phyloP scores from a whole-genome alignment of 1,140 invertebrate species.

The Pectinophora gossypiella region DNA sequence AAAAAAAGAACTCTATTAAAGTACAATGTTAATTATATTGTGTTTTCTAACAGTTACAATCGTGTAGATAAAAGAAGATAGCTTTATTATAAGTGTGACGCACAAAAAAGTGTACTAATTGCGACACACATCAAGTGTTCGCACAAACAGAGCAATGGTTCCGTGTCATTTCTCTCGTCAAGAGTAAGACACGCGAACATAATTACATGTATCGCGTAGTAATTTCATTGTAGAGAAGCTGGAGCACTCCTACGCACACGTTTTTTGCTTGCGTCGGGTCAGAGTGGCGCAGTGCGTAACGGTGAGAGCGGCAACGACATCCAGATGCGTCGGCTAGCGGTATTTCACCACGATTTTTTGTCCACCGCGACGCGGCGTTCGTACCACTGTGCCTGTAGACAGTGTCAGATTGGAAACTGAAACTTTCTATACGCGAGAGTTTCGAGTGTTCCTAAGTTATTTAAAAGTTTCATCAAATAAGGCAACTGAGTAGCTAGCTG shows the following conservation, averaged over 20 bases:
- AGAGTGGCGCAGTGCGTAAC: slow-evolving; percentile 33
- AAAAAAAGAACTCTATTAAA: too few relatives aligned
- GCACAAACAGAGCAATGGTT: slow-evolving; percentile 20
- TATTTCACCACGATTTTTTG: slow-evolving; percentile 50
- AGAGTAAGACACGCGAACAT: slow-evolving; percentile 35
- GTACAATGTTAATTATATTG: too few relatives aligned
- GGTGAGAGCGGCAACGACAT: slow-evolving; percentile 54
- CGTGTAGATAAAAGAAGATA: too few relatives aligned
- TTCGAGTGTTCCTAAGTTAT: too few relatives aligned
- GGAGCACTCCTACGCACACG: slow-evolving; percentile 41
- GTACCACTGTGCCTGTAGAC: slow-evolving; percentile 18
- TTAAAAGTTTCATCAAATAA: too few relatives aligned
- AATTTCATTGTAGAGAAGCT: slow-evolving; percentile 42
- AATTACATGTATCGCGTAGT: slow-evolving; percentile 37
- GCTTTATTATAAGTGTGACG: too few relatives aligned
- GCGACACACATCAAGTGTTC: slow-evolving; percentile 12
- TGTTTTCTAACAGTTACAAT: too few relatives aligned
- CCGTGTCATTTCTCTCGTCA: slow-evolving; percentile 27
- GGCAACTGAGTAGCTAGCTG: too few relatives aligned
- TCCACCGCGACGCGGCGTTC: slow-evolving; percentile 15
- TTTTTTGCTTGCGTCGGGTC: slow-evolving; percentile 45
- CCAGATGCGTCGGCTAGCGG: slow-evolving; percentile 65
- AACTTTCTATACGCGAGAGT: too few relatives aligned
- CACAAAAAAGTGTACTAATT: not conserved
- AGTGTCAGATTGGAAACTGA: not conserved